Evolutionary conservation across 2,888 invertebrate species (phyloP).

Genomic region (Eupithecia vulgata): DNA sequence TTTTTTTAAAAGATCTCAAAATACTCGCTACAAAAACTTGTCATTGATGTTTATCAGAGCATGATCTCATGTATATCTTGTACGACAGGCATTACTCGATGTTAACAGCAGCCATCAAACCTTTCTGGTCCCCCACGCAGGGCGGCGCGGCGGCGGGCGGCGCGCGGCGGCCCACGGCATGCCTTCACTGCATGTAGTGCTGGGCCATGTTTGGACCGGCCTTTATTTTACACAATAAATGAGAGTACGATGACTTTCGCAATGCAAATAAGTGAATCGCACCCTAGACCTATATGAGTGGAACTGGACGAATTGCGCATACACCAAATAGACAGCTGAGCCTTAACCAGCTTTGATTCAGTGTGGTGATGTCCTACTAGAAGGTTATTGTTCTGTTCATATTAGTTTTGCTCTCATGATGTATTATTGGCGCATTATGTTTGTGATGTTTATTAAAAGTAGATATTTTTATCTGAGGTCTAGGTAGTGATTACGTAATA

Average conservation of each 20-base stretch:
- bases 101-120: slow-evolving; percentile 16
- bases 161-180: slow-evolving; percentile 1
- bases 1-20: not conserved
- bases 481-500: not conserved
- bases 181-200: not conserved
- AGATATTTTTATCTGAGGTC: not conserved
- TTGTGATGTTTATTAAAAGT: not conserved
- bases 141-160: too few relatives aligned
- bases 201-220: not conserved
- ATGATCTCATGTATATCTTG: slow-evolving; percentile 11
- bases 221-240: not conserved
- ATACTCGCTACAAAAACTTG: not conserved
- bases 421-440: too few relatives aligned
- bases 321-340: not conserved
- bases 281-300: not conserved
- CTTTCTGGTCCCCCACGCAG: not conserved
- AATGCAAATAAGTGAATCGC: not conserved
- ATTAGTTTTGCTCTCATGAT: too few relatives aligned
- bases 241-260: not conserved
- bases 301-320: not conserved
- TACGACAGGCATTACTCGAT: slow-evolving; percentile 13
- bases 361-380: not conserved
- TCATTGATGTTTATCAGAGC: slow-evolving; percentile 1
- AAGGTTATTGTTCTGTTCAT: too few relatives aligned
- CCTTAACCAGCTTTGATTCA: not conserved